These are phyloP conservation scores for Pangasianodon hypophthalmus DNA, from an alignment of 2,113 vertebrate genomes.

Conservation along the genomic window DNA sequence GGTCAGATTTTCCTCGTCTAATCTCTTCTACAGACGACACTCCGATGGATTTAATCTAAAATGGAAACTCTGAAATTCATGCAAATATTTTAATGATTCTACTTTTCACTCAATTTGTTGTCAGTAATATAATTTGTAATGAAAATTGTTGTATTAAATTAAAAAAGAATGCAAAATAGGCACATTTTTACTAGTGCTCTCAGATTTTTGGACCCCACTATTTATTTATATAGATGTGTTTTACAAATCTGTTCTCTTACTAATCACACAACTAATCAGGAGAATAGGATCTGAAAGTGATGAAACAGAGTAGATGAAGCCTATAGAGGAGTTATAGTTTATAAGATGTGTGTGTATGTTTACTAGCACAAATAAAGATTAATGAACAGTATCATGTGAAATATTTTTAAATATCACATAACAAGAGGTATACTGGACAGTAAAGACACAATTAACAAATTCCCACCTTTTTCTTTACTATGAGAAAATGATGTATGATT, in stretches of 20 bases:
- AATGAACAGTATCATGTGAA: not conserved
- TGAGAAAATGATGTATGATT: not conserved
- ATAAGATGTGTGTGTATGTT: not conserved
- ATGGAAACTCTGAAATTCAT: not conserved
- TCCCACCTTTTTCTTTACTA: not conserved
- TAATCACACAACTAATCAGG: no score
- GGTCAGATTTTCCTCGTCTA: not conserved
- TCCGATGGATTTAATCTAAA: not conserved
- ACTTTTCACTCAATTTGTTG: not conserved
- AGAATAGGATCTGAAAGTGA: no score
- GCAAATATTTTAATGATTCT: no score
- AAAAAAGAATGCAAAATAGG: no score
- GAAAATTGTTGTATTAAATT: not conserved
- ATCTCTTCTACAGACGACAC: not conserved
- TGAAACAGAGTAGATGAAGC: no score
- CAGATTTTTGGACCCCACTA: no score
- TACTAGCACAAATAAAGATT: not conserved
- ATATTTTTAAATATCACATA: not conserved
- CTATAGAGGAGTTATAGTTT: not conserved
- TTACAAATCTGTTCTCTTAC: no score
- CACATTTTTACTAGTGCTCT: no score
- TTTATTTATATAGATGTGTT: no score
- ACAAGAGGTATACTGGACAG: not conserved
- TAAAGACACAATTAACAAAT: not conserved
- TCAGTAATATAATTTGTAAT: not conserved